phyloP scores from a whole-genome alignment of 2,888 invertebrate genomes.

The Dicyrtomina minuta region DNA sequence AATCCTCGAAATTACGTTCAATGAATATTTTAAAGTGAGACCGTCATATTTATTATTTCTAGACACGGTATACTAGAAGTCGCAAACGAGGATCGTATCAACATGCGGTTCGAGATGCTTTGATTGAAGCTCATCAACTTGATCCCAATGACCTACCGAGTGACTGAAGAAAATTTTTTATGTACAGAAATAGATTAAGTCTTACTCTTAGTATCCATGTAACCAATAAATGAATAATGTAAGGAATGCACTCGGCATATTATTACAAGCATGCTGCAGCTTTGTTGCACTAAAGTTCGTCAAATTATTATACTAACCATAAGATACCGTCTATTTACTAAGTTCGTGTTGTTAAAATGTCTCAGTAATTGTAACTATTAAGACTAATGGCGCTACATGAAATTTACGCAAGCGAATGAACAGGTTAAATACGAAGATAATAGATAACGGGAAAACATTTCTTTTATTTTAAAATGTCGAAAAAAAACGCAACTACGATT shows the following conservation, averaged over 20 bases:
- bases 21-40: background rate
- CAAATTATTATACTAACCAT: no score
- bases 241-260: conserved; percentile 4
- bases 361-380: no score
- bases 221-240: background rate
- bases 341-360: no score
- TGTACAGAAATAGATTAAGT: conserved; percentile 14
- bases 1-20: background rate
- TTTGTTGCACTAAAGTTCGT: no score
- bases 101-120: conserved; percentile 45
- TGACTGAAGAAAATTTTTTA: conserved; percentile 39
- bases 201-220: conserved; percentile 4
- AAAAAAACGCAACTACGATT: no score
- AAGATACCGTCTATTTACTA: no score
- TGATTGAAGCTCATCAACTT: conserved; percentile 43
- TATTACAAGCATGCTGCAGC: conserved; percentile 2
- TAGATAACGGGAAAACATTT: no score
- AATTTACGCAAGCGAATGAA: no score
- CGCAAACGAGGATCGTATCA: conserved; percentile 43
- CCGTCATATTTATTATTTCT: conserved; percentile 12
- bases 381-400: no score
- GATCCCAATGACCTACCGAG: conserved; percentile 38
- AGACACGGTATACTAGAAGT: conserved; percentile 43
- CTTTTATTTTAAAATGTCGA: no score
- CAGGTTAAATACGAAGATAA: no score